Evolutionary conservation across 2,797 vertebrate species (phyloP).

Genomic region (Pangasius djambal): DNA sequence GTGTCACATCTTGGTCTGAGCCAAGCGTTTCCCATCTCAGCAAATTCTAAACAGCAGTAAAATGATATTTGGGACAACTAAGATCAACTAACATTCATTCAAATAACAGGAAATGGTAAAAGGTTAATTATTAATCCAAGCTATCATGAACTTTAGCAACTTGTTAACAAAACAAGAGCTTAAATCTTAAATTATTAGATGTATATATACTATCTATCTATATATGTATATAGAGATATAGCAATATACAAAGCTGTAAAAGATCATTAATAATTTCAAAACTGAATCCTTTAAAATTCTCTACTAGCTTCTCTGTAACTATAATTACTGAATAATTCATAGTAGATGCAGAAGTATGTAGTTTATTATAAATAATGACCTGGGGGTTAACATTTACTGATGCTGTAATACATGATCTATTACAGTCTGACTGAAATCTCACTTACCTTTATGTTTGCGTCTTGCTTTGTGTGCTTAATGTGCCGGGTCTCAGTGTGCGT

Average conservation of each 20-base stretch:
- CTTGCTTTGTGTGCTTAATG: not conserved
- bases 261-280: not conserved
- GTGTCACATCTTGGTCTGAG: not conserved
- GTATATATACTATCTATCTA: not conserved
- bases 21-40: conserved; percentile 6
- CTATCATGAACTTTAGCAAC: not conserved
- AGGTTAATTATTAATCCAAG: not conserved
- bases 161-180: not conserved
- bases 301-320: not conserved
- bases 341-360: not conserved
- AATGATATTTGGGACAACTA: not conserved
- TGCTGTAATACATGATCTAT: not conserved
- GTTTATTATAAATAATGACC: not conserved
- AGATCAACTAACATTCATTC: not conserved
- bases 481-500: not conserved
- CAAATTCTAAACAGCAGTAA: not conserved
- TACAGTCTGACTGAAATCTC: not conserved
- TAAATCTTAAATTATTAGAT: not conserved
- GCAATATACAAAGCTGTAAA: not conserved
- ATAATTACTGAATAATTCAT: too few relatives aligned
- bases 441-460: not conserved
- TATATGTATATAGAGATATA: not conserved
- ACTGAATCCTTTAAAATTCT: not conserved
- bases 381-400: not conserved
- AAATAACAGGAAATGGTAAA: not conserved